A percentile compares a stretch with the other conserved stretches of the same genome.
These are phyloP conservation scores for Diaphora mendica DNA, from an alignment of 2,888 invertebrate species.

Conservation along the genomic window DNA sequence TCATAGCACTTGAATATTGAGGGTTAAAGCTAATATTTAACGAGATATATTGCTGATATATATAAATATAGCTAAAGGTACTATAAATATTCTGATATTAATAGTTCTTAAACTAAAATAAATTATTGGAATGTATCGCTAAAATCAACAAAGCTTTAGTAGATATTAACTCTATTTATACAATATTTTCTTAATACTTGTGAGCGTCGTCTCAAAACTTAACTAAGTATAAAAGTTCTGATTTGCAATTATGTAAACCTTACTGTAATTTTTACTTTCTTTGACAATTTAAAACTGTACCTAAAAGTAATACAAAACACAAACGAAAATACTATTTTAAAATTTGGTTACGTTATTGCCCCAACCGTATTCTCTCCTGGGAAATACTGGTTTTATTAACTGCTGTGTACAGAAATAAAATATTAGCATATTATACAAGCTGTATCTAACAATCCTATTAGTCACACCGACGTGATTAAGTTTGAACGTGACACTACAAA, in stretches of 20 bases:
- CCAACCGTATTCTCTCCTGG: neutral
- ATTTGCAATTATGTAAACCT: neutral
- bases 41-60: no score
- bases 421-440: slow-evolving; percentile 10
- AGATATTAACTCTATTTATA: no score
- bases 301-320: neutral
- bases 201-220: no score
- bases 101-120: no score
- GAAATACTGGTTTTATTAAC: slow-evolving; percentile 3
- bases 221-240: neutral
- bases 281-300: neutral
- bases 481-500: neutral
- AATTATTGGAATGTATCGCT: no score
- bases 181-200: no score
- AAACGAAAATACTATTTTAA: neutral
- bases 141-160: no score
- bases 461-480: slow-evolving; percentile 11
- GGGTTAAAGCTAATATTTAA: neutral
- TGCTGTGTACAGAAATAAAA: slow-evolving; percentile 1
- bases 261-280: neutral
- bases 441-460: slow-evolving; percentile 6
- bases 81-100: no score
- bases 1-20: neutral
- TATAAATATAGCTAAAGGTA: no score
- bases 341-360: neutral